Percentiles rank a stretch among this genome's conserved stretches.
Conservation (phyloP, 2,113 vertebrate species). For the Synchiropus splendidus region DNA sequence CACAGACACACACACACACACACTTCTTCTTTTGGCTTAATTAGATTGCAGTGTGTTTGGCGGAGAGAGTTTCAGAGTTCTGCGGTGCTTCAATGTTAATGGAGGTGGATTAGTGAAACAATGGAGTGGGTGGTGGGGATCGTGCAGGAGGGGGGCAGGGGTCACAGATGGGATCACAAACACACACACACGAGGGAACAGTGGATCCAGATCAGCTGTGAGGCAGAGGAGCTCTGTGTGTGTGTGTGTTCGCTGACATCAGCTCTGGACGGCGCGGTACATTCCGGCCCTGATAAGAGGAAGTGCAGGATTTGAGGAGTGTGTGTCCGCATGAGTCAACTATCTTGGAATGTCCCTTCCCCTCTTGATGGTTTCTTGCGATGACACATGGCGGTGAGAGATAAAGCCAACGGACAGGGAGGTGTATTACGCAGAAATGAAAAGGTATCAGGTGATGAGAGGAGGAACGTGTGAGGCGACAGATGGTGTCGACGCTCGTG, state of each 20-base stretch:
- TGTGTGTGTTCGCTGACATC: too few relatives aligned
- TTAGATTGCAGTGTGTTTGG: conserved; percentile 37
- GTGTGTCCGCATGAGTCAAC: conserved; percentile 6
- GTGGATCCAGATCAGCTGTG: too few relatives aligned
- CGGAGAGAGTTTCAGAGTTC: conserved; percentile 28
- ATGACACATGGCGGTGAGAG: too few relatives aligned
- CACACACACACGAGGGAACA: neutral
- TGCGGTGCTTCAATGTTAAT: conserved; percentile 35
- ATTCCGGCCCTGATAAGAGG: neutral
- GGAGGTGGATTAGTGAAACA: conserved; percentile 51
- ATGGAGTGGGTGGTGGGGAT: conserved; percentile 36
- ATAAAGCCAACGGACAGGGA: conserved; percentile 7
- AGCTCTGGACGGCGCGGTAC: too few relatives aligned
- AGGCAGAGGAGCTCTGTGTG: neutral
- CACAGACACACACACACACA: conserved; percentile 5
- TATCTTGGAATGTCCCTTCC: conserved; percentile 32
- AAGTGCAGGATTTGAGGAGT: too few relatives aligned
- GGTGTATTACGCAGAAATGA: too few relatives aligned
- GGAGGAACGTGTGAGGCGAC: too few relatives aligned
- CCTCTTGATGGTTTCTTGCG: too few relatives aligned
- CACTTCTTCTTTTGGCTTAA: conserved; percentile 13
- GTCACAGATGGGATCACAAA: conserved; percentile 45
- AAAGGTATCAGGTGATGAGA: too few relatives aligned
- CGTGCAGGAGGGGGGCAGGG: conserved; percentile 42
- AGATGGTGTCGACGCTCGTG: too few relatives aligned